Conservation (phyloP, 2,888 invertebrate genomes). For the Rambutsinella grinnellia region DNA sequence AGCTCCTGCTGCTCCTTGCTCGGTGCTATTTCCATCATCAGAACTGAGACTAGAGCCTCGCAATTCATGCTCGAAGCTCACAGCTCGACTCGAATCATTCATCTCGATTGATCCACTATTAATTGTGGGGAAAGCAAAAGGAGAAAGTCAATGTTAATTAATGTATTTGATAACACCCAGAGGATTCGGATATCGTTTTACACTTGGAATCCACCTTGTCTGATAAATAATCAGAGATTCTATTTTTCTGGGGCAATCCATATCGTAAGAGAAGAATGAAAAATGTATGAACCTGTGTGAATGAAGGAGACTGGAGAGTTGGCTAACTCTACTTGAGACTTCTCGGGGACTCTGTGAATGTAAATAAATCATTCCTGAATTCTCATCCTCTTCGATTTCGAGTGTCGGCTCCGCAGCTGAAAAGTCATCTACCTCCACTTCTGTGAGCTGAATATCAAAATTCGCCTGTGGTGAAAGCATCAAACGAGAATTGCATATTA, state of each 20-base stretch:
- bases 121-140: slow-evolving; percentile 59
- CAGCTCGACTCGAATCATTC: slow-evolving; percentile 75
- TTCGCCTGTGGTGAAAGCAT: slow-evolving; percentile 36
- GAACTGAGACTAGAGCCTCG: slow-evolving; percentile 77
- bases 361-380: slow-evolving; percentile 62
- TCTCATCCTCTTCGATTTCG: slow-evolving; percentile 59
- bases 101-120: slow-evolving; percentile 77
- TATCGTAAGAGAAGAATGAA: too few relatives aligned
- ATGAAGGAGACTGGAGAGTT: slow-evolving; percentile 80
- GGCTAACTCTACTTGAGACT: slow-evolving; percentile 74
- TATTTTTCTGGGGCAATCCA: too few relatives aligned
- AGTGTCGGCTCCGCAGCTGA: slow-evolving; percentile 49
- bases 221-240: too few relatives aligned
- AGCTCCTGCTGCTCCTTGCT: slow-evolving; percentile 69
- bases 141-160: slow-evolving; percentile 7
- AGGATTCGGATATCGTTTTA: too few relatives aligned
- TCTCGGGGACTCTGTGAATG: slow-evolving; percentile 70
- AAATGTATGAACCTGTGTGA: slow-evolving; percentile 79
- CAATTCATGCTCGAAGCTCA: slow-evolving; percentile 76
- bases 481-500: slow-evolving; percentile 2
- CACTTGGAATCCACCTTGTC: too few relatives aligned
- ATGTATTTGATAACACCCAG: background rate
- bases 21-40: slow-evolving; percentile 73
- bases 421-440: slow-evolving; percentile 52
- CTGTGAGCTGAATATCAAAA: slow-evolving; percentile 58